Conservation (phyloP, 1,140 invertebrate genomes). For the Melitaea cinxia region DNA sequence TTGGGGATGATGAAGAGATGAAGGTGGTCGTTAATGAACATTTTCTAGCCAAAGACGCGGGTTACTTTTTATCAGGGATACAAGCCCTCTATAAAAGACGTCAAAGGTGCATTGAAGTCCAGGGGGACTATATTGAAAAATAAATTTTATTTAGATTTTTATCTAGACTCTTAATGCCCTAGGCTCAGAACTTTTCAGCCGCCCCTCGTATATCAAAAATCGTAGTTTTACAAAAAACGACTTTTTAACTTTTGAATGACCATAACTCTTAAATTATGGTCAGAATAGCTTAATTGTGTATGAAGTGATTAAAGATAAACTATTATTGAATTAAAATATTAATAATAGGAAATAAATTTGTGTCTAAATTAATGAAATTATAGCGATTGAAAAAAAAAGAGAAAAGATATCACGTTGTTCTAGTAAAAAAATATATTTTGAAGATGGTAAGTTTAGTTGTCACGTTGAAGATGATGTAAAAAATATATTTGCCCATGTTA, state of each 20-base stretch:
- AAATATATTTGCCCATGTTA: constrained; percentile 1
- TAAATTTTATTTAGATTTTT: too few species aligned
- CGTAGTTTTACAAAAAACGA: too few species aligned
- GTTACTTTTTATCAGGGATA: too few species aligned
- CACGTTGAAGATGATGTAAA: constrained; percentile 18
- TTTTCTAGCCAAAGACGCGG: too few species aligned
- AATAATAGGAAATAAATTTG: not conserved
- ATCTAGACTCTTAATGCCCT: too few species aligned
- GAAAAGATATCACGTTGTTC: constrained; percentile 17
- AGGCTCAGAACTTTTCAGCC: too few species aligned
- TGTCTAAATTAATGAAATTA: constrained; percentile 4
- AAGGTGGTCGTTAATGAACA: too few species aligned
- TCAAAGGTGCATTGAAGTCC: too few species aligned
- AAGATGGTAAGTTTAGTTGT: constrained; percentile 8
- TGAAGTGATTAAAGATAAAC: not conserved
- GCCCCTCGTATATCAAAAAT: too few species aligned
- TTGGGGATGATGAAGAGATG: too few species aligned
- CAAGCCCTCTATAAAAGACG: too few species aligned
- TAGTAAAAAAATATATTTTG: constrained; percentile 8
- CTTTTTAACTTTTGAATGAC: not conserved
- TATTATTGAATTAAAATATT: not conserved
- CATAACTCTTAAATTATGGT: constrained; percentile 1
- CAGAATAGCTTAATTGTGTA: constrained; percentile 1
- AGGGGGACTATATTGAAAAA: too few species aligned
- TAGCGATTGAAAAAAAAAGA: not conserved